phyloP scores from a whole-genome alignment of 2,797 vertebrate species.

The Gymnothorax javanicus region DNA sequence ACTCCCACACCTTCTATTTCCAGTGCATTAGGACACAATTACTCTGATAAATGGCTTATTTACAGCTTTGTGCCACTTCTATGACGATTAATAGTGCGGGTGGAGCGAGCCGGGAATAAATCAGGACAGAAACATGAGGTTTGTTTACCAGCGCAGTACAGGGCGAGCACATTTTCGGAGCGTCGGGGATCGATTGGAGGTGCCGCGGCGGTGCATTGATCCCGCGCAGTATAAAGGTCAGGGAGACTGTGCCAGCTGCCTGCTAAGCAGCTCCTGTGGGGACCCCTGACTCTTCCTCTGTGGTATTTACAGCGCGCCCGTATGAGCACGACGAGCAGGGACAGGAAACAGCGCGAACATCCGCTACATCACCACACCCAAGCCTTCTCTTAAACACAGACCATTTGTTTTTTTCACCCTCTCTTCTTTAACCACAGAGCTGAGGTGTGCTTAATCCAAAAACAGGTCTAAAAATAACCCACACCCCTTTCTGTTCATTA shows the following conservation, averaged over 20 bases:
- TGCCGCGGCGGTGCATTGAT: background rate
- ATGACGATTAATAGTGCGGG: background rate
- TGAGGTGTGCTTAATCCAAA: constrained; percentile 27
- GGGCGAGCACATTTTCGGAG: background rate
- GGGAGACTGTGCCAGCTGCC: background rate
- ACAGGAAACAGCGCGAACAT: background rate
- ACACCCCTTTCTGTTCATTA: constrained; percentile 39
- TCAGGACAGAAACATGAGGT: background rate
- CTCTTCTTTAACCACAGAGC: background rate
- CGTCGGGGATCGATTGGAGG: background rate
- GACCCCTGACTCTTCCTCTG: background rate
- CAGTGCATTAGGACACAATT: background rate
- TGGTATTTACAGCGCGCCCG: background rate
- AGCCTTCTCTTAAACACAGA: background rate
- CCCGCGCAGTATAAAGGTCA: background rate
- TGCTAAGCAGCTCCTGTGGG: no score
- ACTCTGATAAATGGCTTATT: background rate
- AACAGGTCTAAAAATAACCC: constrained; percentile 43
- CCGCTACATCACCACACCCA: background rate
- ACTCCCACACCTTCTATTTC: background rate
- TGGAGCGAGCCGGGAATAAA: background rate
- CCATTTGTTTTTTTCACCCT: background rate
- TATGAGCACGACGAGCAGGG: background rate
- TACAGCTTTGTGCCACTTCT: background rate
- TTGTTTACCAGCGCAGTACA: background rate